Conservation (phyloP, 2,888 invertebrate genomes). For the Penaeus monodon region DNA sequence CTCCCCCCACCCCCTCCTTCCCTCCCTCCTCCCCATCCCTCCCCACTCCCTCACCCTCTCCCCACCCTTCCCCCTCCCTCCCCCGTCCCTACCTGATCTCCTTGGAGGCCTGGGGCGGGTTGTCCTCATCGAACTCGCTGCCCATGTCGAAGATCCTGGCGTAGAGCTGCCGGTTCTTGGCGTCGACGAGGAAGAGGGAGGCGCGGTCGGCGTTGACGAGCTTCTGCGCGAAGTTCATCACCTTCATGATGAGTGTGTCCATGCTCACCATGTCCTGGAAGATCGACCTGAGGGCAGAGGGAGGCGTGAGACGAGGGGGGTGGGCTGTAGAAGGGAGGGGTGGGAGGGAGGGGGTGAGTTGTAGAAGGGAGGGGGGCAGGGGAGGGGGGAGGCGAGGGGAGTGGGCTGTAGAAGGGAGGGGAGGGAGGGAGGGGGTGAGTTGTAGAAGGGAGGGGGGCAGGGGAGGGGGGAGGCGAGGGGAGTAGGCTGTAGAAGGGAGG, state of each 20-base stretch:
- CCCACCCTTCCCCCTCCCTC: not conserved
- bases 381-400: not conserved
- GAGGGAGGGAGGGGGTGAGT: no score
- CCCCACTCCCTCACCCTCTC: not conserved
- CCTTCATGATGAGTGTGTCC: constrained; percentile 84
- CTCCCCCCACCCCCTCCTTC: no score
- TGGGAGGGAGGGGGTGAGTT: not conserved
- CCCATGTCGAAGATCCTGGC: constrained; percentile 85
- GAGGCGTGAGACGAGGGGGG: not conserved
- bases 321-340: no score
- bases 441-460: no score
- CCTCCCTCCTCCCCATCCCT: not conserved
- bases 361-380: no score
- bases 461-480: no score
- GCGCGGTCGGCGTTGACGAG: constrained; percentile 87
- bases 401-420: not conserved
- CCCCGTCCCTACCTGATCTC: constrained; percentile 67
- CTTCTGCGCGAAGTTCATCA: constrained; percentile 85
- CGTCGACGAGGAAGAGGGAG: constrained; percentile 84
- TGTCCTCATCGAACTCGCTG: constrained; percentile 69
- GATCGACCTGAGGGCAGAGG: constrained; percentile 77
- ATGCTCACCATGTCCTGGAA: constrained; percentile 90
- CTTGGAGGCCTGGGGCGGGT: constrained; percentile 66
- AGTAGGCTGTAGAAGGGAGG: no score
- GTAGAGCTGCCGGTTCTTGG: constrained; percentile 80